These are phyloP conservation scores for Seriola dumerili DNA, from an alignment of 2,113 vertebrate genomes.

Conservation along the genomic window DNA sequence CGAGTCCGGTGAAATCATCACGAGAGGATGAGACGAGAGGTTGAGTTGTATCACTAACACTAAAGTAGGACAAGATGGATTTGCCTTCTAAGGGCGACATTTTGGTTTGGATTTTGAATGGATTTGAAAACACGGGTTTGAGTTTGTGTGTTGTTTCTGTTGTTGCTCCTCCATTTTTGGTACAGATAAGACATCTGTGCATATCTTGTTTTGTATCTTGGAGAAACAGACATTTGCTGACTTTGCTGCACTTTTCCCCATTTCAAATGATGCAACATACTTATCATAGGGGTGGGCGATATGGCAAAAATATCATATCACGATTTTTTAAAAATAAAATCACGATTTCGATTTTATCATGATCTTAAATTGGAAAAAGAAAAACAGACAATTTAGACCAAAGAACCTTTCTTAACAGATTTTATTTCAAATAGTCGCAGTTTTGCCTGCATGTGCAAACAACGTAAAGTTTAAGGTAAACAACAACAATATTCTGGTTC, in stretches of 20 bases:
- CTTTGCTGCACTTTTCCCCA: not conserved
- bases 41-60: slow-evolving; percentile 1
- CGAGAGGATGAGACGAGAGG: slow-evolving; percentile 21
- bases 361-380: too few species aligned
- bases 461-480: too few species aligned
- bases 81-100: slow-evolving; percentile 1
- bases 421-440: too few species aligned
- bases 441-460: too few species aligned
- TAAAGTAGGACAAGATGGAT: slow-evolving; percentile 12
- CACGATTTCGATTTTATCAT: too few species aligned
- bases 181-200: not conserved
- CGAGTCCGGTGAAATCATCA: not conserved
- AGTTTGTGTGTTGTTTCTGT: too few species aligned
- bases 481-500: too few species aligned
- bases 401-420: too few species aligned
- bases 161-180: not conserved
- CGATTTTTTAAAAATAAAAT: too few species aligned
- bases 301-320: too few species aligned
- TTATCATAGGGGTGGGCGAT: too few species aligned
- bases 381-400: too few species aligned
- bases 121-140: not conserved
- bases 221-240: not conserved
- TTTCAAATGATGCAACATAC: not conserved
- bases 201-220: not conserved
- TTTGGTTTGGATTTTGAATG: not conserved